Percentiles rank a stretch among this genome's conserved stretches.
Evolutionary conservation across 2,113 vertebrate species (phyloP).

Genomic region (Henicopernis longicauda): DNA sequence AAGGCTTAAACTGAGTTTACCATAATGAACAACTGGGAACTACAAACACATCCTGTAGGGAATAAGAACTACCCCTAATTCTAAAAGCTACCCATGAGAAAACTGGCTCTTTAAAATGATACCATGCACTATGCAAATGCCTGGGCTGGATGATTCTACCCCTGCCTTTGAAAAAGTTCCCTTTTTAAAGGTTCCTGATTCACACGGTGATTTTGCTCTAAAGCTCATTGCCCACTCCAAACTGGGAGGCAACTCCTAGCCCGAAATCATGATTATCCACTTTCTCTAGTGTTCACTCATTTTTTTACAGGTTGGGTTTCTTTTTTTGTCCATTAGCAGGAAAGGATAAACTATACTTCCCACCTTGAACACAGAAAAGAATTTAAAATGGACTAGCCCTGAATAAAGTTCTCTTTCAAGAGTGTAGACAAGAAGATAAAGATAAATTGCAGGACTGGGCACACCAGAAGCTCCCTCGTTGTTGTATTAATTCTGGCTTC

Average conservation of each 20-base stretch:
- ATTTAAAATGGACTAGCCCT: background rate
- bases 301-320: rapidly evolving
- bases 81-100: background rate
- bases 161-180: background rate
- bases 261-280: background rate
- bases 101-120: background rate
- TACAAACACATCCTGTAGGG: background rate
- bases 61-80: background rate
- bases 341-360: background rate
- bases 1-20: background rate
- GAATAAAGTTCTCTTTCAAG: background rate
- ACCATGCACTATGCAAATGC: background rate
- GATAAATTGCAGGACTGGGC: background rate
- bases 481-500: background rate
- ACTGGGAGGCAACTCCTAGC: background rate
- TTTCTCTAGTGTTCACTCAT: background rate
- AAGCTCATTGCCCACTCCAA: background rate
- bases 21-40: background rate
- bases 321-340: background rate
- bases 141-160: background rate
- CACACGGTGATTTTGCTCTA: background rate
- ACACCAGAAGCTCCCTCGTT: background rate
- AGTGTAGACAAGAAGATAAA: background rate
- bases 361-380: background rate
- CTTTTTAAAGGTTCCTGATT: background rate